phyloP scores from a whole-genome alignment of 2,113 vertebrate species.

The Patagioenas fasciata region DNA sequence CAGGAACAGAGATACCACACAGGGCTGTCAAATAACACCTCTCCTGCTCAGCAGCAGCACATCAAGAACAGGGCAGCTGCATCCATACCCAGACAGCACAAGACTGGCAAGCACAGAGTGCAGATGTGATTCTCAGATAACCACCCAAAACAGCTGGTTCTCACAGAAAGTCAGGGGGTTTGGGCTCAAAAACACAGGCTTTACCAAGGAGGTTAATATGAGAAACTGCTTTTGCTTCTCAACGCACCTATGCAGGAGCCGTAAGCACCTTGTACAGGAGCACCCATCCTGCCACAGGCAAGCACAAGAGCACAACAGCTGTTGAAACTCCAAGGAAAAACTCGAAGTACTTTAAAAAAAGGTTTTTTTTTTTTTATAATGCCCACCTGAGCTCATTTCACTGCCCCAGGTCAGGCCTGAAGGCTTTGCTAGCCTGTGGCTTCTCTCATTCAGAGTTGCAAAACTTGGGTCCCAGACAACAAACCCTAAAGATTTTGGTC shows the following conservation, averaged over 20 bases:
- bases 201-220: rapidly evolving
- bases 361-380: not conserved
- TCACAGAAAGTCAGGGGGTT: not conserved
- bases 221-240: not conserved
- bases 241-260: rapidly evolving
- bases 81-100: rapidly evolving
- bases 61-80: not conserved
- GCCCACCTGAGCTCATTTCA: rapidly evolving
- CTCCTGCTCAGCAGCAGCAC: not conserved
- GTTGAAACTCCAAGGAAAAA: not conserved
- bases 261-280: not conserved
- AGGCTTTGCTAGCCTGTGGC: not conserved
- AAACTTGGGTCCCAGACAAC: not conserved
- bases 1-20: rapidly evolving
- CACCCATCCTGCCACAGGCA: not conserved
- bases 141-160: not conserved
- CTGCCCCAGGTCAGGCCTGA: not conserved
- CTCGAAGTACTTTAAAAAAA: not conserved
- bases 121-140: not conserved
- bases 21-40: not conserved
- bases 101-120: not conserved
- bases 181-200: not conserved
- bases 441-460: not conserved
- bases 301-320: not conserved
- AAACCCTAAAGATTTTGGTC: not conserved